These are phyloP conservation scores for Phorcus lineatus DNA, from an alignment of 2,888 invertebrate species.

Conservation along the genomic window DNA sequence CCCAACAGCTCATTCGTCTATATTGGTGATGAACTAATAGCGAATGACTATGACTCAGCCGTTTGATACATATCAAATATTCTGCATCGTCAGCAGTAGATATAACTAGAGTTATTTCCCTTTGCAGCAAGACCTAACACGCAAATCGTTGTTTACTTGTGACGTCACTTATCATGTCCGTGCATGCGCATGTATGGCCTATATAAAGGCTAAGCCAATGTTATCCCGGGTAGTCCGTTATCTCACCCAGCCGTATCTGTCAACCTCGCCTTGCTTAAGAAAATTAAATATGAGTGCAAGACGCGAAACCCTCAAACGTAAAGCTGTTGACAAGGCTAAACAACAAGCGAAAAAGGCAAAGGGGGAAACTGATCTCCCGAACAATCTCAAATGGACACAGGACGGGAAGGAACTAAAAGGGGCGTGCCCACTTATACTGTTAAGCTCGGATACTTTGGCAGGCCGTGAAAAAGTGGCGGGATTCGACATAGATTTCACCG, in stretches of 20 bases:
- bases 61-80: background rate
- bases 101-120: slow-evolving; percentile 13
- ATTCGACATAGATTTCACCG: slow-evolving; percentile 74
- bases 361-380: slow-evolving; percentile 66
- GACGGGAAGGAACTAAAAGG: slow-evolving; percentile 59
- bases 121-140: slow-evolving; percentile 8
- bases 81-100: background rate
- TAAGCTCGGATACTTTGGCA: slow-evolving; percentile 58
- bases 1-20: too few species aligned
- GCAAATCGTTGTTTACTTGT: slow-evolving; percentile 21
- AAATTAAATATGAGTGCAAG: slow-evolving; percentile 44
- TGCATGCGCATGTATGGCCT: background rate
- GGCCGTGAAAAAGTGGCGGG: slow-evolving; percentile 69
- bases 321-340: slow-evolving; percentile 75
- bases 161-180: slow-evolving; percentile 24
- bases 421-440: slow-evolving; percentile 56
- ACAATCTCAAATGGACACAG: slow-evolving; percentile 60
- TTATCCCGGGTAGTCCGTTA: background rate
- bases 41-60: slow-evolving; percentile 4
- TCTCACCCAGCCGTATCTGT: background rate
- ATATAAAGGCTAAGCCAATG: background rate
- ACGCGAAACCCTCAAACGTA: slow-evolving; percentile 79
- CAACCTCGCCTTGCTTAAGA: background rate
- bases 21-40: too few species aligned
- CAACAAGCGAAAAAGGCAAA: slow-evolving; percentile 62